Evolutionary conservation across 2,888 invertebrate species (phyloP), one percentile per base, ranked within the genome.

Genomic region (Scrobipalpa costella): DNA sequence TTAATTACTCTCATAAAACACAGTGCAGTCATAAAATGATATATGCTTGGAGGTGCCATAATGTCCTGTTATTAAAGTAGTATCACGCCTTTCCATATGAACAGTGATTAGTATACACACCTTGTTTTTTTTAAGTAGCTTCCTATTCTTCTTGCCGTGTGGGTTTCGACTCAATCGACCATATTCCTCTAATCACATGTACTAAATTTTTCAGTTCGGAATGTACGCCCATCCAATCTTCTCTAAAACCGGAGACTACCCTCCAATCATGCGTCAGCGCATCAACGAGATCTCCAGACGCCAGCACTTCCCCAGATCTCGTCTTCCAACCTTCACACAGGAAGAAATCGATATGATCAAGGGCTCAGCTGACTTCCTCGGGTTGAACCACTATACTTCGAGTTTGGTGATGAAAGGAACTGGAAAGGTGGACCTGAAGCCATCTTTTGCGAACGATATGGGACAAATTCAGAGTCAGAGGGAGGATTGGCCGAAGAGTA

Each of bases 331-430:
- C 64, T 94, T 95, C 73, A 94, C 93, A 0, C 49, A 74, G 0
- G 87, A 93, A 21, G 95, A 96, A 85, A 86, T 95, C 8, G 77
- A 84, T 9, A 84, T 88, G 62, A 92, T 96, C 21, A 84, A 81
- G 40, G 94, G 55, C 1, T 93, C 95, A 0, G 90, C 92, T 0
- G 96, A 97, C 77, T 96, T 95, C 81, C 88, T 96, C 61, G 96
- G 95, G 0, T 77, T 96, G 17, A 96, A 96, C 76, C 93, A 94
- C 65, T 97, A 97, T 77, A 94, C 95, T 0, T 91, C 94, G 0
- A 87, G 85, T 67, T 70, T 94, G 72, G 89, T 84, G 2, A 81
- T 81, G 0, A 83, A 84, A 21, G 76, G 77, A 0, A 64, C 65
- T 0, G 70, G 72, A 0, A 86, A 84, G 62, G 64, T 81, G 8